Percentiles rank a stretch among this genome's conserved stretches.
phyloP scores from a whole-genome alignment of 2,797 vertebrate species.

The Lindbergichthys nudifrons region DNA sequence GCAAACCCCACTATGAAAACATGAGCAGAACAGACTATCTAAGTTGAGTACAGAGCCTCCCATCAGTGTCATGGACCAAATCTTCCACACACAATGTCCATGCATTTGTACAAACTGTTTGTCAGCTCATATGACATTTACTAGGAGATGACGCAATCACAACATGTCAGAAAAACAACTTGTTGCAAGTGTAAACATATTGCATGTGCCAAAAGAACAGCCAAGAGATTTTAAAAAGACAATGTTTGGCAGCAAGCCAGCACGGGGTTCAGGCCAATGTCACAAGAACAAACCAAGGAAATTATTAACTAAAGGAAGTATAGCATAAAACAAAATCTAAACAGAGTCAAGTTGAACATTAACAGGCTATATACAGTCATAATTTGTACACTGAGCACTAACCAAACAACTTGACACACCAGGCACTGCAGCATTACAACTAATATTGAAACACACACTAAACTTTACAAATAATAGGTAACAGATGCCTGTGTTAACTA shows the following conservation, averaged over 20 bases:
- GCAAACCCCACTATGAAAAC: constrained; percentile 46
- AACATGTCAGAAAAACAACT: constrained; percentile 8
- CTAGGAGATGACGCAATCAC: constrained; percentile 7
- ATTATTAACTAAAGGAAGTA: constrained; percentile 68
- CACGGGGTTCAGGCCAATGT: constrained; percentile 53
- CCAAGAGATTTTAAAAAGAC: constrained; percentile 11
- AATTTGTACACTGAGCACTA: constrained; percentile 48
- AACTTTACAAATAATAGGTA: not conserved
- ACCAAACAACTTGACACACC: constrained; percentile 52
- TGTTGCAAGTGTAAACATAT: constrained; percentile 10
- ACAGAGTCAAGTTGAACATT: constrained; percentile 81
- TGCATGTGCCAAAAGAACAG: not conserved
- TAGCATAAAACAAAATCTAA: constrained; percentile 49
- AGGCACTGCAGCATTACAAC: constrained; percentile 7
- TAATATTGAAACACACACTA: constrained; percentile 5
- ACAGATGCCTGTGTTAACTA: not conserved
- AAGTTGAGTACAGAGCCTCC: constrained; percentile 27
- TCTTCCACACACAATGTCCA: constrained; percentile 11
- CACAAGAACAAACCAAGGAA: constrained; percentile 41
- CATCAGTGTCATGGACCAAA: constrained; percentile 14
- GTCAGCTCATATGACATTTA: constrained; percentile 25
- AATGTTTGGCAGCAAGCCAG: constrained; percentile 37
- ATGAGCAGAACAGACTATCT: constrained; percentile 39
- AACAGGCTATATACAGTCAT: constrained; percentile 69
- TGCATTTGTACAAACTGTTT: constrained; percentile 1